Base-by-base conservation (phyloP, 1,140 invertebrate species). In the Bombus breviceps region DNA sequence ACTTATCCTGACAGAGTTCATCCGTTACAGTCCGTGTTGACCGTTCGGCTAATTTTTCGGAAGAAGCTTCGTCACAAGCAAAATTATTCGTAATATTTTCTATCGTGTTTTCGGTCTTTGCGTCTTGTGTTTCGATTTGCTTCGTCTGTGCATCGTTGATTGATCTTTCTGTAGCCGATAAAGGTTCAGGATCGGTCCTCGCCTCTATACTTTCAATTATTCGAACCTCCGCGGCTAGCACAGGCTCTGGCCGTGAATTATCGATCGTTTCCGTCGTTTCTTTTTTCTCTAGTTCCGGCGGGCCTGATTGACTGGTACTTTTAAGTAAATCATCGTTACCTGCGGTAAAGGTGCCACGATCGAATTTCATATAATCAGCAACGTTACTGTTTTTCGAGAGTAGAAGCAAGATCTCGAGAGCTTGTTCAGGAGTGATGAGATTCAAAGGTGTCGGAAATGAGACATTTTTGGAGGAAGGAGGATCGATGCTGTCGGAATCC, bases 381-480 rank as follows among this genome's bases (percentile, higher is more conserved):
- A 81, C 62, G 74, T 85, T 86, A 75, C 41, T 79, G 68, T 90
- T 86, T 81, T 91, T 87, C 39, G 92, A 93, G 1, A 94, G 88
- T 68, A 92, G 87, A 15, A 93, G 89, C 13, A 95, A 77, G 39
- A 95, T 88, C 47, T 93, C 91, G 22, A 93, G 81, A 10, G 92
- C 89, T 89, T 94, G 90, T 73, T 93, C 91, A n/a, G 92, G 79
- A 82, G 81, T 94, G 6, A 95, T 87, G 28, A 91, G 68, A 57
- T 90, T 81, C 18, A 93, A 75, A 32, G 92, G 89, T 64, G 91
- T 86, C 47, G 86, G 82, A 57, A 88, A 64, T 86, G 85, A 85
- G 72, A 86, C 75, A 64, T 88, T 83, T 79, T 90, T 86, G 72
- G 86, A 89, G 41, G 69, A 74, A 71, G 88, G 74, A 85, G 89